A percentile compares a stretch with the other conserved stretches of the same genome.
phyloP scores from a whole-genome alignment of 2,113 vertebrate species.

The Ramphastos sulfuratus region DNA sequence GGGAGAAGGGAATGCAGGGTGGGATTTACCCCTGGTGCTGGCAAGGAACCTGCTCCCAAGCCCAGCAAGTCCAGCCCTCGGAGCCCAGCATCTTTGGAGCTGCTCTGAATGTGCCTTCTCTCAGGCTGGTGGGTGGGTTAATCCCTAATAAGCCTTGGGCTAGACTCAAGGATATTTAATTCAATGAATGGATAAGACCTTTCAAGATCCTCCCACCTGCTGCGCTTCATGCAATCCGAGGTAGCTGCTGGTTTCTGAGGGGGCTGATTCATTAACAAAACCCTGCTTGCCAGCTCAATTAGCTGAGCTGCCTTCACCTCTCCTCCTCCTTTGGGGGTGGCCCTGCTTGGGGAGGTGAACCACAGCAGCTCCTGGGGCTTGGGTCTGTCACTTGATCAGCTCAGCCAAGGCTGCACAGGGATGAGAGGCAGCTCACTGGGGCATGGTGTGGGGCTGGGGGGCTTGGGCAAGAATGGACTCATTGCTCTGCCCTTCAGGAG shows the following conservation, averaged over 20 bases:
- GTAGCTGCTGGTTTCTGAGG: background rate
- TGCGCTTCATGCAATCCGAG: background rate
- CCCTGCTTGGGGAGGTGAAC: background rate
- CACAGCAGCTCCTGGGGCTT: fast-evolving
- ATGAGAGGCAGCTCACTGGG: background rate
- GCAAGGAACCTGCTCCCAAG: background rate
- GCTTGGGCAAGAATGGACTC: background rate
- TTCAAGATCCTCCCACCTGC: constrained; percentile 54
- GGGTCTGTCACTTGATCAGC: fast-evolving
- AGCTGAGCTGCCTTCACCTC: constrained; percentile 27
- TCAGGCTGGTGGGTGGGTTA: constrained; percentile 21
- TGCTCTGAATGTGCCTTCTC: background rate
- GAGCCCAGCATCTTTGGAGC: fast-evolving
- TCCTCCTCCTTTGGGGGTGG: background rate
- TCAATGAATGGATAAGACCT: constrained; percentile 57
- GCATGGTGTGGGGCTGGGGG: fast-evolving
- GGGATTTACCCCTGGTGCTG: background rate
- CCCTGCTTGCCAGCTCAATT: background rate
- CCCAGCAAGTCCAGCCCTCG: background rate
- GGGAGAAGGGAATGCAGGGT: background rate
- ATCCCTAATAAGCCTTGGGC: background rate
- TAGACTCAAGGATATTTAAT: constrained; percentile 39
- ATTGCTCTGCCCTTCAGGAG: background rate
- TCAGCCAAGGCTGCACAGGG: fast-evolving
- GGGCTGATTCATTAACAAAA: constrained; percentile 47